Evolutionary conservation across 2,888 invertebrate genomes (phyloP).

Genomic region (Volucella inflata): DNA sequence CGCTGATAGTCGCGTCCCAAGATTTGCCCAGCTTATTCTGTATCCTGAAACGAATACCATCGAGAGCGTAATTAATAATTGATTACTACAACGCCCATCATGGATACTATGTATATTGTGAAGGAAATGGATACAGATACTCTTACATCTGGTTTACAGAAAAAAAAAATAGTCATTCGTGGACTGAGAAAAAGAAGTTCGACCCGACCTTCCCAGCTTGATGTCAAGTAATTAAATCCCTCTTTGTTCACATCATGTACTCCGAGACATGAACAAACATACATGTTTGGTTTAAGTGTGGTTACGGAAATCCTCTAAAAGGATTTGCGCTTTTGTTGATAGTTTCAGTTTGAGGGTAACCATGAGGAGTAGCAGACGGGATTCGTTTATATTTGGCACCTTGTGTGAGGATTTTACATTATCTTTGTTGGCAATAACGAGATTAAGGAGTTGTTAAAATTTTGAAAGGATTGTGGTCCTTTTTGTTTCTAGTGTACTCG

Average conservation of each 20-base stretch:
- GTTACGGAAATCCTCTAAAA: constrained; percentile 7
- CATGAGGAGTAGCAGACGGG: too few species aligned
- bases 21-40: too few species aligned
- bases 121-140: too few species aligned
- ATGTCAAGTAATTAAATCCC: constrained; percentile 52
- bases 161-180: too few species aligned
- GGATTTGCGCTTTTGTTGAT: constrained; percentile 20
- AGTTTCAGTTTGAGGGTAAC: background rate
- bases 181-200: too few species aligned
- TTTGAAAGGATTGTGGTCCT: constrained; percentile 10
- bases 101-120: constrained; percentile 19
- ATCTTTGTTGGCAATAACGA: background rate
- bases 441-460: background rate
- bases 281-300: constrained; percentile 20
- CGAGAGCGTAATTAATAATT: constrained; percentile 38
- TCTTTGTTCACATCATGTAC: background rate
- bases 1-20: background rate
- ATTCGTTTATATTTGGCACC: background rate
- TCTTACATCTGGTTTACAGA: too few species aligned
- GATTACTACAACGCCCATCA: constrained; percentile 22
- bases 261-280: background rate
- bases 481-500: background rate
- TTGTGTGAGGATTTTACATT: background rate
- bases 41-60: too few species aligned
- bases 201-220: background rate